Conservation (phyloP, 2,888 invertebrate species). For the Teinopalpus imperialis region DNA sequence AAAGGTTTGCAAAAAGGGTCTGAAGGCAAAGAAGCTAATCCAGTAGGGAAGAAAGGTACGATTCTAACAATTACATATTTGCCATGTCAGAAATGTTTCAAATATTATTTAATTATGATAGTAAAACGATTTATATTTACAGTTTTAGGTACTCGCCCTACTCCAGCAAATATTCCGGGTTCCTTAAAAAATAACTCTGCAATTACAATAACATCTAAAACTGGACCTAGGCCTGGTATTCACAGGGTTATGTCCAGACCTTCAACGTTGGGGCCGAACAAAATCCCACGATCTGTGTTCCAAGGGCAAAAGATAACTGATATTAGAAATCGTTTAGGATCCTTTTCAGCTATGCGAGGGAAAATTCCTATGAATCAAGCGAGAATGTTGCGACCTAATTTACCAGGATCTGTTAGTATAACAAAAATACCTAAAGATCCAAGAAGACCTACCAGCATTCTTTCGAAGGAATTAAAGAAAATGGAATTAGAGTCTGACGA, state of each 20-base stretch:
- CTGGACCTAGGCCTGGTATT: constrained; percentile 57
- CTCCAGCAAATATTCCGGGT: constrained; percentile 64
- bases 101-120: background rate
- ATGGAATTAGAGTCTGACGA: constrained; percentile 57
- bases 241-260: constrained; percentile 64
- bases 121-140: constrained; percentile 28
- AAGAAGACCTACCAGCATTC: constrained; percentile 42
- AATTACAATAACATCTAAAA: constrained; percentile 81
- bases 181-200: constrained; percentile 83
- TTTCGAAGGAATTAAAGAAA: constrained; percentile 35
- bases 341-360: constrained; percentile 55
- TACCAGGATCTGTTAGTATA: constrained; percentile 71
- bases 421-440: constrained; percentile 63
- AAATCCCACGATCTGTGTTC: constrained; percentile 56
- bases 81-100: too few species aligned
- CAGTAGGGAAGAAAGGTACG: constrained; percentile 70
- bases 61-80: too few species aligned
- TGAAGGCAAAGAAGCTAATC: constrained; percentile 59
- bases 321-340: constrained; percentile 60
- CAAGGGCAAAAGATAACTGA: constrained; percentile 71
- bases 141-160: constrained; percentile 67
- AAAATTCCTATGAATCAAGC: constrained; percentile 52
- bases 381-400: constrained; percentile 55
- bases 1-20: constrained; percentile 79
- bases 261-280: constrained; percentile 47